These are phyloP conservation scores for Dissostichus mawsoni DNA, from an alignment of 2,113 vertebrate species.

Conservation along the genomic window DNA sequence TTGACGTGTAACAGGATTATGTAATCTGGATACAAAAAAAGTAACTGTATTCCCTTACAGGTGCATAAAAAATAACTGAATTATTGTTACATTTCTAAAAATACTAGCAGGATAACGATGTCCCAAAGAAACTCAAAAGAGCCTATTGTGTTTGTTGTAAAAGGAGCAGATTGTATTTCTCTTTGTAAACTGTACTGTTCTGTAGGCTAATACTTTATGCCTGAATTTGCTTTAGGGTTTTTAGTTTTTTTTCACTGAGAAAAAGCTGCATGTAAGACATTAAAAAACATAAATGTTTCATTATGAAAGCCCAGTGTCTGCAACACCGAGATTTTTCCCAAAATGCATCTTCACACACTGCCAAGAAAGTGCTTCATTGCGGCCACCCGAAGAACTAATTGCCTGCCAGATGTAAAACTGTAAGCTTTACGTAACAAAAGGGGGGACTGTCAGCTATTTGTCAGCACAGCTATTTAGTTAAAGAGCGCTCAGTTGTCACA, in stretches of 20 bases:
- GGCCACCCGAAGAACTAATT: constrained; percentile 54
- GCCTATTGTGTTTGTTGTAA: too few species aligned
- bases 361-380: constrained; percentile 52
- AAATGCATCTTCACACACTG: constrained; percentile 24
- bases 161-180: too few species aligned
- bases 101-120: too few species aligned
- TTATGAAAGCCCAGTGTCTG: constrained; percentile 39
- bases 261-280: constrained; percentile 30
- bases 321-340: constrained; percentile 1
- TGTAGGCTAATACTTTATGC: too few species aligned
- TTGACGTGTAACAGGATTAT: too few species aligned
- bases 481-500: constrained; percentile 68
- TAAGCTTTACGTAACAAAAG: constrained; percentile 53
- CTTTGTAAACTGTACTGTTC: too few species aligned
- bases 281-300: constrained; percentile 24
- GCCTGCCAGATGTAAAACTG: constrained; percentile 61
- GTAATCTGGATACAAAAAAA: too few species aligned
- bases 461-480: constrained; percentile 68
- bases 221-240: too few species aligned
- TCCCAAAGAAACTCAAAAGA: too few species aligned
- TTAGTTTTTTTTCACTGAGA: background rate
- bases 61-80: too few species aligned
- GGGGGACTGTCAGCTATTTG: constrained; percentile 62
- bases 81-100: too few species aligned
- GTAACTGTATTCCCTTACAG: too few species aligned